phyloP scores from a whole-genome alignment of 2,888 invertebrate genomes.

The Tenodera sinensis region DNA sequence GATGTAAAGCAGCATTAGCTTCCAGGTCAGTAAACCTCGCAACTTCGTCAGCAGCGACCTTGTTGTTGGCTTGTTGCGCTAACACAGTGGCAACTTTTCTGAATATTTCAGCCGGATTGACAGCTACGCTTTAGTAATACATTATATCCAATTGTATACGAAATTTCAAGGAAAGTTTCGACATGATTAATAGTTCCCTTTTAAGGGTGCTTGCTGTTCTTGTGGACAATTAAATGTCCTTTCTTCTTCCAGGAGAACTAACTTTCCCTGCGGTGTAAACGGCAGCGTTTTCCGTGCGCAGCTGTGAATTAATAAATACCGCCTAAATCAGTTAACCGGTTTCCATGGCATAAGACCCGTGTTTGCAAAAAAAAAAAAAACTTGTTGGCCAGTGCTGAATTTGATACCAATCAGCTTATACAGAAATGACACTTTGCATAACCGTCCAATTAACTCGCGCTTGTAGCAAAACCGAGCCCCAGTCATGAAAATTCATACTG shows the following conservation, averaged over 20 bases:
- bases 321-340: neutral
- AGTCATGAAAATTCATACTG: neutral
- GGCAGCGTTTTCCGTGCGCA: neutral
- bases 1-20: too few relatives aligned
- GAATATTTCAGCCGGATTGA: too few relatives aligned
- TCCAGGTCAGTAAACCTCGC: too few relatives aligned
- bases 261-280: neutral
- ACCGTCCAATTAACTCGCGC: neutral
- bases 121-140: too few relatives aligned
- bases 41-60: too few relatives aligned
- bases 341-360: neutral
- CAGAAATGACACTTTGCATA: neutral
- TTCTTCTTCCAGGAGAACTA: neutral
- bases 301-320: neutral
- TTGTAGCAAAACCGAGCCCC: neutral
- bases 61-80: too few relatives aligned
- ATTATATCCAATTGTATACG: too few relatives aligned
- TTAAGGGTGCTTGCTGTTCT: neutral
- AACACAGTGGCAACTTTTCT: too few relatives aligned
- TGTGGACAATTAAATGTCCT: neutral
- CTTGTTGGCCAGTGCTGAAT: neutral
- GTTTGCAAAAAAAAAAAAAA: neutral
- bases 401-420: neutral
- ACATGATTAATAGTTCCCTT: neutral
- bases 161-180: neutral